Base-by-base conservation (phyloP, 2,888 invertebrate genomes). In the Tethea ocularis region DNA sequence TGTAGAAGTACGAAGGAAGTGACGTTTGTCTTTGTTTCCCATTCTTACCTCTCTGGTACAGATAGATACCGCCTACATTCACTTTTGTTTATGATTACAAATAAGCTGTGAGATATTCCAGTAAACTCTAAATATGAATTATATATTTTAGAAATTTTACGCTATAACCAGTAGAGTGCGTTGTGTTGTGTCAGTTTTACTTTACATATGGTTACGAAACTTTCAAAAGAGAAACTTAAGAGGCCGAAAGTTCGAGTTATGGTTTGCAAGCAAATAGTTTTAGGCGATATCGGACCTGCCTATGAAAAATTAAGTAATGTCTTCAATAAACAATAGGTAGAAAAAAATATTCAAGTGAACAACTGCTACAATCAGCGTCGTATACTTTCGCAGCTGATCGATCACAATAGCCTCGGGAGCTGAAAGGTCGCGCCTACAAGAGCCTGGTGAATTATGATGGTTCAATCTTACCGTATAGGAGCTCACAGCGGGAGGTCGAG, bases 321-420 rank as follows among this genome's bases (percentile, higher is more conserved):
- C 38, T 46, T n/a, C n/a, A 52, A 52, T 26, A 52, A n/a, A 46
- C 46, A 46, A n/a, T 46, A 46, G 46, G 20, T 46, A 20, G 41
- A 33, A 53, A 46, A n/a, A 56, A 68, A 71, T 71, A 72, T 74
- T 66, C 67, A 73, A 77, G 72, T 64, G 62, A 68, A 62, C 59
- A 68, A 57, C 62, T 67, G 62, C 69, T 64, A 68, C 66, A 71
- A 62, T 68, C 67, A 69, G 68, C 70, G 72, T 76, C 71, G 68
- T 75, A 80, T 72, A 84, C 86, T 88, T 87, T 90, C 83, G 84
- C 90, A 89, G 88, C 86, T 89, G 88, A 88, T 88, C 81, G 71
- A 63, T 68, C 61, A 66, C 59, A 64, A 65, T 69, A 72, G 75
- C 77, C 77, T 77, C 77, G 74, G 68, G 65, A 69, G 61, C 70